phyloP scores from a whole-genome alignment of 2,888 invertebrate species.

The Pachydiplax longipennis region DNA sequence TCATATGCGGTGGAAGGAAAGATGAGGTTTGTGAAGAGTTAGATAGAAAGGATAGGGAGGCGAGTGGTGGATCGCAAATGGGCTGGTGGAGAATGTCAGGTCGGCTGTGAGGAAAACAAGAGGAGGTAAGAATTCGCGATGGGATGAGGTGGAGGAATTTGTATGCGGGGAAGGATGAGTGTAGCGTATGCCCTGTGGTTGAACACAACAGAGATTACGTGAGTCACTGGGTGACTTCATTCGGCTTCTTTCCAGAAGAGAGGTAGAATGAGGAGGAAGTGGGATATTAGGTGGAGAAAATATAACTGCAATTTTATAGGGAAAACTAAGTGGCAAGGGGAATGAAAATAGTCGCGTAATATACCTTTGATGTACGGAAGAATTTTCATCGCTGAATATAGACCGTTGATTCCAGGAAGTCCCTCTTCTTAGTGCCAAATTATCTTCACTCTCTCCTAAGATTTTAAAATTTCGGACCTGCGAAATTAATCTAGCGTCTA shows the following conservation, averaged over 20 bases:
- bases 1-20: background rate
- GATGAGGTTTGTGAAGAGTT: background rate
- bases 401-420: too few species aligned
- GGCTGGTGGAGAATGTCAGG: background rate
- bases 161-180: background rate
- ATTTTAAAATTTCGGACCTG: too few species aligned
- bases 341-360: too few species aligned
- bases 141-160: background rate
- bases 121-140: background rate
- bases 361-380: too few species aligned
- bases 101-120: background rate
- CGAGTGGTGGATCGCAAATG: background rate
- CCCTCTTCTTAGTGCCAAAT: too few species aligned
- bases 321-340: too few species aligned
- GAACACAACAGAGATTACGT: background rate
- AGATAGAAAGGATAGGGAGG: background rate
- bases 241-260: background rate
- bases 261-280: conserved; percentile 8
- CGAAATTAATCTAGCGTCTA: too few species aligned
- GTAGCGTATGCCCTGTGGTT: background rate
- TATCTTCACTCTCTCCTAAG: too few species aligned
- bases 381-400: too few species aligned
- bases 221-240: background rate
- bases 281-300: conserved; percentile 32
- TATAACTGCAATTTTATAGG: background rate